Conservation (phyloP, 2,888 invertebrate genomes). For the Lasioglossum lativentre region DNA sequence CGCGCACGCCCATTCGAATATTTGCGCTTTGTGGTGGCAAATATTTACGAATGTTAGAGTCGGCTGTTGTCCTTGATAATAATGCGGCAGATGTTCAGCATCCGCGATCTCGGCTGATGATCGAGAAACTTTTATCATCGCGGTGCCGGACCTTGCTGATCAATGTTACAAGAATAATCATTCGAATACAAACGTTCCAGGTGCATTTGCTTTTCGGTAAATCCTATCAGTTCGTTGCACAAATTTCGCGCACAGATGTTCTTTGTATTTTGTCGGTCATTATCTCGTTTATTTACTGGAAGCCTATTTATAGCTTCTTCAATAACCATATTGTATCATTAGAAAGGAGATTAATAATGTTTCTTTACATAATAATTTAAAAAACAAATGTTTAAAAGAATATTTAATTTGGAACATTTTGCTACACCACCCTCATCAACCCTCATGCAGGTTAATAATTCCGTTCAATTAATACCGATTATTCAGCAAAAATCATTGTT, state of each 20-base stretch:
- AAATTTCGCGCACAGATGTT: not conserved
- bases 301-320: not conserved
- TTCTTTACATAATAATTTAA: not conserved
- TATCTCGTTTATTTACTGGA: not conserved
- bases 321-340: too few species aligned
- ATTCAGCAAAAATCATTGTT: not conserved
- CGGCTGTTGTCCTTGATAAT: conserved; percentile 31
- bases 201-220: not conserved
- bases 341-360: not conserved
- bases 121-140: not conserved
- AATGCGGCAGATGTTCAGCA: conserved; percentile 12
- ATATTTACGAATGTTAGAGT: conserved; percentile 35
- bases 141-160: not conserved
- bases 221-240: not conserved
- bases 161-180: conserved; percentile 29
- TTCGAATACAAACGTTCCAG: not conserved
- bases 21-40: conserved; percentile 26
- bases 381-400: not conserved
- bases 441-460: too few species aligned
- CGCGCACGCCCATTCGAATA: not conserved
- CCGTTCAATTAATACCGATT: not conserved
- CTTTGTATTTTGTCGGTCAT: not conserved
- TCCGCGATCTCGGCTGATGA: not conserved
- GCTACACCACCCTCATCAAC: too few species aligned
- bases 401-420: not conserved